Base-by-base conservation (phyloP, 64 coral and sea anemone genomes). In the Montipora efflorescens region DNA sequence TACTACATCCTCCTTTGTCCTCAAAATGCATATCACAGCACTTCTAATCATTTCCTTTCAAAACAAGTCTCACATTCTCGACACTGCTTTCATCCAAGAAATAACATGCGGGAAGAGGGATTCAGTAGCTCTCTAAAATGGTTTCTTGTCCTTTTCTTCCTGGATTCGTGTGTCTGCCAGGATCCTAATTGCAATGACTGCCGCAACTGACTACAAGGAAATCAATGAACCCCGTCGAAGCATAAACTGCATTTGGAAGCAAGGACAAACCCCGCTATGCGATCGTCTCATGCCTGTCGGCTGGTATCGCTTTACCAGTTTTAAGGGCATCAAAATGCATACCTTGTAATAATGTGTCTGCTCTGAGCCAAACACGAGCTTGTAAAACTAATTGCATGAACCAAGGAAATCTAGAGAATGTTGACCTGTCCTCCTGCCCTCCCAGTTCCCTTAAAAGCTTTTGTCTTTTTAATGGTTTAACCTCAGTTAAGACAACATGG, bases 261-360 rank as follows among this genome's bases (percentile, higher is more conserved):
- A 3, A 68, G 83, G 71, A 4, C 77, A 93, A 61, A 22, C 9
- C 43, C 80, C 91, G 5, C 55, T 87, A 7, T 93, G 91, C 48
- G 91, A 93, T 22, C 64, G 15, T 6, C 57, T 14, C 20, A 73
- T 87, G 12, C 10, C 10, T 5, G 6, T 8, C 7, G 91, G 91
- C 10, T 95, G 94, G 94, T 95, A 95, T 22, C 81, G 94, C 8
- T 95, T 95, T 5, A 84, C 70, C 4, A 95, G 68, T 14, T 73
- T 36, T 3, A 76, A 22, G 2, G 75, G 81, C 11, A 80, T 0
- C 25, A 25, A 25, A 0, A 25, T 25, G 79, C 2, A 43, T 7
- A 11, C 52, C 79, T 15, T 81, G 79, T 59, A 59, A 14, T 52
- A 14, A 8, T 5, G 52, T 0, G 0, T 11, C 79, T 7, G 74